These are phyloP conservation scores for Megaptera novaeangliae DNA, from an alignment of 2,113 vertebrate genomes.

Conservation along the genomic window DNA sequence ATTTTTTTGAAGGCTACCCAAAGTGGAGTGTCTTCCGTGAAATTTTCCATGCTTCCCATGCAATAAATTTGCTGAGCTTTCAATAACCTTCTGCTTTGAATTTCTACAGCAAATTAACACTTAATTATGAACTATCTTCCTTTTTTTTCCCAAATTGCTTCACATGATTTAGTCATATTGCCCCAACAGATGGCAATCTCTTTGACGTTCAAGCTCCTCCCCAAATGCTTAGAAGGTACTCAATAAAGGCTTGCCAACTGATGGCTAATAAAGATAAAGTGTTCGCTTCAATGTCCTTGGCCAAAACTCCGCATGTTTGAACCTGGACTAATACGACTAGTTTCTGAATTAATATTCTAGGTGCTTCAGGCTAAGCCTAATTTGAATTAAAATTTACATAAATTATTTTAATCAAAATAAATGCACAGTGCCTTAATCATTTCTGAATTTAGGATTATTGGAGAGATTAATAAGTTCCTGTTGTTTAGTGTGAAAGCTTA, in stretches of 20 bases:
- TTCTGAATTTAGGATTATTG: slow-evolving; percentile 44
- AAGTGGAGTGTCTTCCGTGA: neutral
- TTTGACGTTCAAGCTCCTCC: slow-evolving; percentile 1
- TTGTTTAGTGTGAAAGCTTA: slow-evolving; percentile 20
- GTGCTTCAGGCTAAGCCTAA: slow-evolving; percentile 27
- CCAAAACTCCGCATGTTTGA: slow-evolving; percentile 25
- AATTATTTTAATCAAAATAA: slow-evolving; percentile 66
- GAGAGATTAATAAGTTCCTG: slow-evolving; percentile 20
- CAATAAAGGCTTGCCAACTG: slow-evolving; percentile 52
- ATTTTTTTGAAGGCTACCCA: neutral
- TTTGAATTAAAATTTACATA: slow-evolving; percentile 42
- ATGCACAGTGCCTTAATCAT: slow-evolving; percentile 21
- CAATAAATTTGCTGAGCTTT: neutral
- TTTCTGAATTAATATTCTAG: slow-evolving; percentile 67
- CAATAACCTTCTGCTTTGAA: slow-evolving; percentile 2
- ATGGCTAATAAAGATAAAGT: slow-evolving; percentile 63
- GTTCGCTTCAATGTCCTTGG: slow-evolving; percentile 32
- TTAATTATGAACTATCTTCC: slow-evolving; percentile 42
- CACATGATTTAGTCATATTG: slow-evolving; percentile 35
- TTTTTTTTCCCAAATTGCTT: slow-evolving; percentile 20
- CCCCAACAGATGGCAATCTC: slow-evolving; percentile 48
- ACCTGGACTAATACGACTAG: slow-evolving; percentile 21
- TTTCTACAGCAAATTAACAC: slow-evolving; percentile 40
- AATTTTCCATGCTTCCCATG: neutral
- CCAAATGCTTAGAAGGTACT: neutral